Conservation (phyloP, 64 coral and sea anemone genomes). For the Anthopleura sola region DNA sequence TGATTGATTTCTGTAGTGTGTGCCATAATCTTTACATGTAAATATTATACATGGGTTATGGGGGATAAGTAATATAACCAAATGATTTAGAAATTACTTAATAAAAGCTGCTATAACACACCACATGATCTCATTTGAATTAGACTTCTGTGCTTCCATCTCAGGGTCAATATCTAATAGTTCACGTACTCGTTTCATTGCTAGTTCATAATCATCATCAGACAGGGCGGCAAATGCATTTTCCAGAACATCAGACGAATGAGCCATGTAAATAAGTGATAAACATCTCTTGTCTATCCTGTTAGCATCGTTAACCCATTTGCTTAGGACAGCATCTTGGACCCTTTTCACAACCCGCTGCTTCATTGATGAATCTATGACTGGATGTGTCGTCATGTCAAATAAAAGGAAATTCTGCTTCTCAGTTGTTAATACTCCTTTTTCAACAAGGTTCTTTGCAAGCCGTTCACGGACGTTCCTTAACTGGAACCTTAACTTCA, state of each 20-base stretch:
- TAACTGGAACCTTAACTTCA: slow-evolving; percentile 93
- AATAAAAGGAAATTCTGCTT: slow-evolving; percentile 99
- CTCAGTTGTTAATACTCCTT: slow-evolving; percentile 96
- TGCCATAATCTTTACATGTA: background rate
- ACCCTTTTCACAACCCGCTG: slow-evolving; percentile 80
- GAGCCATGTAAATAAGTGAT: slow-evolving; percentile 95
- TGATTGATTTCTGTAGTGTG: background rate
- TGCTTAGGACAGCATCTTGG: slow-evolving; percentile 85
- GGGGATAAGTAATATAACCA: slow-evolving; percentile 16
- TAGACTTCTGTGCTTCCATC: slow-evolving; percentile 83
- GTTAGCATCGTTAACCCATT: slow-evolving; percentile 93
- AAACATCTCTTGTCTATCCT: slow-evolving; percentile 82
- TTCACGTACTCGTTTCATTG: slow-evolving; percentile 95
- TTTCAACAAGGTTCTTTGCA: slow-evolving; percentile 98
- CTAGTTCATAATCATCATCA: slow-evolving; percentile 98
- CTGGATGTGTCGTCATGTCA: slow-evolving; percentile 97
- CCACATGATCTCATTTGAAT: slow-evolving; percentile 92
- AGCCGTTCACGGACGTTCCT: slow-evolving; percentile 98
- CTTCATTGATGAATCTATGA: slow-evolving; percentile 87
- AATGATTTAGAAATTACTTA: slow-evolving; percentile 48
- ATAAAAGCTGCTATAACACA: slow-evolving; percentile 96
- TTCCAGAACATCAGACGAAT: slow-evolving; percentile 97
- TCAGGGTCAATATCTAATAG: slow-evolving; percentile 94
- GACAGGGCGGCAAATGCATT: slow-evolving; percentile 96
- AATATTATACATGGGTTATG: background rate